Conservation (phyloP, 2,797 vertebrate genomes). For the Momotus momota region DNA sequence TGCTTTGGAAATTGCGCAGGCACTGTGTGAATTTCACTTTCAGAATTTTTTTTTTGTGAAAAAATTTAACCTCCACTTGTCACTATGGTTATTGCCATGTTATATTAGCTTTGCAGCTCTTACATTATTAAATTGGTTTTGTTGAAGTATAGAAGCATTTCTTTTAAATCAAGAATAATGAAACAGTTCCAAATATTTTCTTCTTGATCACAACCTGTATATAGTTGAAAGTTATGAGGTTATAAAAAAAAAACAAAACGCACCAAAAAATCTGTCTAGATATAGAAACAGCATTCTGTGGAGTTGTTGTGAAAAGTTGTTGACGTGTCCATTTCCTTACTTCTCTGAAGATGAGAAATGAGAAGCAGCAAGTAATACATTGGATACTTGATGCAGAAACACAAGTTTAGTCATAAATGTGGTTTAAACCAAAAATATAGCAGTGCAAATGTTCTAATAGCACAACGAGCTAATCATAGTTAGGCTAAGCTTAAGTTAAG, state of each 20-base stretch:
- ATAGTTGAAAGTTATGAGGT: not conserved
- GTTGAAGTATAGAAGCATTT: not conserved
- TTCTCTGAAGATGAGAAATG: not conserved
- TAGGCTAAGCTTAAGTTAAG: not conserved
- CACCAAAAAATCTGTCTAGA: accelerated
- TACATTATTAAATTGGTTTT: not conserved
- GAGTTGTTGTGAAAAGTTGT: not conserved
- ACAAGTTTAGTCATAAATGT: not conserved
- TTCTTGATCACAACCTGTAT: not conserved
- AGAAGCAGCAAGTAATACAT: not conserved
- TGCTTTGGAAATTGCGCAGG: not conserved
- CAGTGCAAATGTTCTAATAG: not conserved
- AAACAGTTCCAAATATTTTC: not conserved
- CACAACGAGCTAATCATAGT: not conserved
- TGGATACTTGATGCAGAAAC: not conserved
- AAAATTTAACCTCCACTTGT: not conserved
- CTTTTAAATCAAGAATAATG: not conserved
- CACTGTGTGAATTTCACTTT: not conserved
- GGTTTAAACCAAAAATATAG: not conserved
- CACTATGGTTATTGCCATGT: accelerated
- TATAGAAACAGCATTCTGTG: not conserved
- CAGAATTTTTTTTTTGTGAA: not conserved
- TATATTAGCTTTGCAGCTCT: not conserved
- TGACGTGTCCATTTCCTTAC: not conserved
- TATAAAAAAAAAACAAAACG: not conserved